These are phyloP conservation scores for Eupithecia dodoneata DNA, from an alignment of 2,888 invertebrate species.

Conservation along the genomic window DNA sequence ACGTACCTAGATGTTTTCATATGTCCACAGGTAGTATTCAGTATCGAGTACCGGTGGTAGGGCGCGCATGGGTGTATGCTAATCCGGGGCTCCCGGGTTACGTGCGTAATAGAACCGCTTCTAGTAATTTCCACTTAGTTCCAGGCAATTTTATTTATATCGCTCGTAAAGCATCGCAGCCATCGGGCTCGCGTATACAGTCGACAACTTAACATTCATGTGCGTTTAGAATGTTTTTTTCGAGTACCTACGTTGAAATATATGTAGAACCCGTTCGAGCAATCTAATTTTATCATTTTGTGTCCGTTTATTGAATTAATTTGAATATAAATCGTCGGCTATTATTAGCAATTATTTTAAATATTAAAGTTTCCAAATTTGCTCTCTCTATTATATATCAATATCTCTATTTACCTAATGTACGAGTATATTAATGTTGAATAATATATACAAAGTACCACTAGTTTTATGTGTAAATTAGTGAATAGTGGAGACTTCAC, in stretches of 20 bases:
- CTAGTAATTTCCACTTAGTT: conserved; percentile 73
- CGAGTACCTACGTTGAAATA: not conserved
- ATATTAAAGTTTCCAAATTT: not conserved
- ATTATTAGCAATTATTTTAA: not conserved
- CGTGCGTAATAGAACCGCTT: conserved; percentile 73
- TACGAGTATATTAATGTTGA: not conserved
- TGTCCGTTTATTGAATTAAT: not conserved
- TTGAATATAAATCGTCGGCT: not conserved
- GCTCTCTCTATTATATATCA: not conserved
- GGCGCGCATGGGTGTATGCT: conserved; percentile 58
- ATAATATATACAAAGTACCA: not conserved
- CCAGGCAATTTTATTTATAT: conserved; percentile 61
- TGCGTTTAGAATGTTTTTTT: not conserved
- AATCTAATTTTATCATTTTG: not conserved
- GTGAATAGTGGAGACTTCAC: too few species aligned
- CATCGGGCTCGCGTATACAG: conserved; percentile 30
- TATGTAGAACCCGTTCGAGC: not conserved
- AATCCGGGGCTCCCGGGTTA: conserved; percentile 72
- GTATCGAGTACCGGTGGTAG: conserved; percentile 43
- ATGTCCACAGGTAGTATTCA: not conserved
- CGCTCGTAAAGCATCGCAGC: conserved; percentile 40
- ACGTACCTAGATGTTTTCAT: too few species aligned
- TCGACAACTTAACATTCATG: conserved; percentile 4
- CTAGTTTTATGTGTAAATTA: too few species aligned
- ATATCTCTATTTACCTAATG: too few species aligned